Percentiles rank a stretch among this genome's conserved stretches.
These are phyloP conservation scores for Meteorus cinctellus DNA, from an alignment of 2,888 invertebrate genomes.

Conservation along the genomic window DNA sequence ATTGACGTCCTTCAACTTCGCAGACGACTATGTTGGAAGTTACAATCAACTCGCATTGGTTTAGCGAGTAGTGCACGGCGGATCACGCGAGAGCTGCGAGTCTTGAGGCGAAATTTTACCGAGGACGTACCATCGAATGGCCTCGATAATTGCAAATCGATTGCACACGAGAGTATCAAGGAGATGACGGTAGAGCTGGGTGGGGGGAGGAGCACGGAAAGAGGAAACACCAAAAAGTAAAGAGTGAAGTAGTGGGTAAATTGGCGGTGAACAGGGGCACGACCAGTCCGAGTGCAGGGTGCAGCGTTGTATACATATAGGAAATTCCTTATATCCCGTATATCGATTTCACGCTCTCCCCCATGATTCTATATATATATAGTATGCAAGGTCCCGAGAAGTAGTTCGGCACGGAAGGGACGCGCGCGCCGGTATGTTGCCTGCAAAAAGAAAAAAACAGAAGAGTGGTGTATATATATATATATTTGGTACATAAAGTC, in stretches of 20 bases:
- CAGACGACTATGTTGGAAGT: conserved; percentile 28
- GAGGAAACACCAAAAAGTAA: conserved; percentile 24
- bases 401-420: conserved; percentile 28
- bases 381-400: not conserved
- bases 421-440: conserved; percentile 22
- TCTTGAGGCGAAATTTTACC: conserved; percentile 46
- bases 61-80: conserved; percentile 47
- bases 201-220: not conserved
- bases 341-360: conserved; percentile 67
- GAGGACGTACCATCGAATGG: conserved; percentile 51
- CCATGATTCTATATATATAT: conserved; percentile 36
- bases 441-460: conserved; percentile 10
- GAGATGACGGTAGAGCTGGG: not conserved
- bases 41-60: conserved; percentile 46
- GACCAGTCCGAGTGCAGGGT: conserved; percentile 52
- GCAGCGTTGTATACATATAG: conserved; percentile 49
- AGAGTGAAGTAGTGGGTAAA: conserved; percentile 31
- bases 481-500: conserved; percentile 23
- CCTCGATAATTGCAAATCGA: conserved; percentile 63
- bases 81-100: conserved; percentile 42
- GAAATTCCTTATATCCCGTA: conserved; percentile 65
- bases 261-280: not conserved
- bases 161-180: conserved; percentile 49
- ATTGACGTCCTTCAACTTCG: conserved; percentile 45
- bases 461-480: not conserved